Percentiles rank a stretch among this genome's conserved stretches.
These are phyloP conservation scores for Pteropus rufus DNA, from an alignment of 2,797 vertebrate genomes.

Conservation along the genomic window DNA sequence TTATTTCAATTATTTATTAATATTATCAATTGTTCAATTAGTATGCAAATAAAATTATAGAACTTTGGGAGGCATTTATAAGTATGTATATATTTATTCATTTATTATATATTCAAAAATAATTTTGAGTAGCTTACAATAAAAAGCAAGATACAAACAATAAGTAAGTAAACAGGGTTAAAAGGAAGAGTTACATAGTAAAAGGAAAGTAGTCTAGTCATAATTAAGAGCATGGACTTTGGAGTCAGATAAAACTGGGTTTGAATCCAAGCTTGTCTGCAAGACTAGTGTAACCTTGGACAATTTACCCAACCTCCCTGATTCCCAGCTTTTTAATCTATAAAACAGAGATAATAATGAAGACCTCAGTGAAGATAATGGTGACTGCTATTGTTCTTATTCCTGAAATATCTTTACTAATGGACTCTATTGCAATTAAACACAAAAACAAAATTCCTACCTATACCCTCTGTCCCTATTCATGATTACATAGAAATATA, in stretches of 20 bases:
- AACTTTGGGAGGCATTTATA: background rate
- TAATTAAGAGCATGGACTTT: slow-evolving; percentile 13
- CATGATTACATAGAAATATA: background rate
- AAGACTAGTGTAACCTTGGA: slow-evolving; percentile 1
- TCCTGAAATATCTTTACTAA: background rate
- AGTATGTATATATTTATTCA: background rate
- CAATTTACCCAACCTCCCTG: background rate
- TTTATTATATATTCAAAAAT: background rate
- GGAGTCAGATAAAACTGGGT: background rate
- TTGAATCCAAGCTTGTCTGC: slow-evolving; percentile 31
- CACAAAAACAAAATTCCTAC: slow-evolving; percentile 23
- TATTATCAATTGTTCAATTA: background rate
- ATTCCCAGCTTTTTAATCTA: background rate
- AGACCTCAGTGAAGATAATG: background rate
- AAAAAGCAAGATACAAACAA: background rate
- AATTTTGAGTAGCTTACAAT: slow-evolving; percentile 33
- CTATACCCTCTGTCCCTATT: background rate
- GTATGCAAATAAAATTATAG: slow-evolving; percentile 16
- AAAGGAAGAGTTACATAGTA: slow-evolving; percentile 11
- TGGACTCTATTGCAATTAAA: background rate
- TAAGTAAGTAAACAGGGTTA: background rate
- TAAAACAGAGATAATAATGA: slow-evolving; percentile 5
- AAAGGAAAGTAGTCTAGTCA: background rate
- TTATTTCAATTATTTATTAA: background rate
- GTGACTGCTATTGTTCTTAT: background rate